Base-by-base conservation (phyloP, 2,113 vertebrate species). In the Amazona vittata region DNA sequence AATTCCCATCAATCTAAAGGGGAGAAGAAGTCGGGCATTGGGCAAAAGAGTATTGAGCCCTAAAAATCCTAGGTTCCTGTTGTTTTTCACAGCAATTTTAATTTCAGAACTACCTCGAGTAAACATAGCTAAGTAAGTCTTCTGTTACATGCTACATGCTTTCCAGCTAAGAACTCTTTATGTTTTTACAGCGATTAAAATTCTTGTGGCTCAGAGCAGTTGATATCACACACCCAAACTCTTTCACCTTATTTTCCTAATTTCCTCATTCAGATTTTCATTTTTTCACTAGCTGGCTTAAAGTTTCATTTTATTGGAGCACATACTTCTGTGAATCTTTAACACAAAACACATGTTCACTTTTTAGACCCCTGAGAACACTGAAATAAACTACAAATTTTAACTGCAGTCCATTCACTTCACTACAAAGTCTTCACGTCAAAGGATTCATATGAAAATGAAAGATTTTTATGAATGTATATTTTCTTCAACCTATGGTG, bases 291-390 rank as follows among this genome's bases (percentile, higher is more conserved):
- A 94, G n/a, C n/a, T 88, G 53, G 68, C 77, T 94, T 83, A 73
- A 83, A 71, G 80, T 97, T 97, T 94, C 70, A 52, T 89, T 96
- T 96, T 97, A 96, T 82, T 91, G 85, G 78, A 94, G 64, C 41
- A 67, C 78, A 79, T 83, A 90, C 83, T 63, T 90, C 76, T 60
- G 12, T 89, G 76, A 97, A 84, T 75, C 60, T 83, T 86, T 97
- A 97, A 97, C 79, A 80, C 49, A 94, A 97, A 98, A 94, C 97
- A 97, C 50, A 93, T 94, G 96, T 63, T 95, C 91, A 79, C 41
- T 62, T 46, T 65, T 92, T 59, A 86, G 53, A 35, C 57, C 82
- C 15, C 85, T 75, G 83, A 95, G 79, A 97, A 86, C 82, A 90
- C 65, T 91, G 84, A 97, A 95, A 83, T 90, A 83, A 93, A 41